A percentile compares a stretch with the other conserved stretches of the same genome.
These are phyloP conservation scores for Idaea dimidiata DNA, from an alignment of 2,888 invertebrate species.

Conservation along the genomic window DNA sequence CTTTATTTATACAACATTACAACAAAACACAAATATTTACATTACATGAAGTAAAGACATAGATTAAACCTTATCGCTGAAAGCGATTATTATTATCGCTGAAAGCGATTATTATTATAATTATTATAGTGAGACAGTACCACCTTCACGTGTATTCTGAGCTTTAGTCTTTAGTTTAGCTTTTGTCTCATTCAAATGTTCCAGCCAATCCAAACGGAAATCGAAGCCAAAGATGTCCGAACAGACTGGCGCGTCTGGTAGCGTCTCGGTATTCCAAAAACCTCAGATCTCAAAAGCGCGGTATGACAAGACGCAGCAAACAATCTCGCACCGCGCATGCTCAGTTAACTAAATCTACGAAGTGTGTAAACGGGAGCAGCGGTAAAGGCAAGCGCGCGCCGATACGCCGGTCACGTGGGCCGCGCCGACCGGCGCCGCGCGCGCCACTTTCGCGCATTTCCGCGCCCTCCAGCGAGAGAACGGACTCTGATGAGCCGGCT, in stretches of 20 bases:
- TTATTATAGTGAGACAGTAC: no score
- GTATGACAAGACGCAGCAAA: constrained; percentile 61
- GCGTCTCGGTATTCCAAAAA: constrained; percentile 86
- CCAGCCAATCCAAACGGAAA: constrained; percentile 58
- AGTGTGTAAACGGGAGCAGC: constrained; percentile 33
- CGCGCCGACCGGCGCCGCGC: constrained; percentile 27
- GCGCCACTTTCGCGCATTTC: constrained; percentile 43
- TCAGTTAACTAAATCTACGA: constrained; percentile 42
- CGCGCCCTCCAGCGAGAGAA: constrained; percentile 68
- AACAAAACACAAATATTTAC: no score
- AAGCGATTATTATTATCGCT: no score
- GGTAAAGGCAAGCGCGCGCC: constrained; percentile 42
- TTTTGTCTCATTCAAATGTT: no score
- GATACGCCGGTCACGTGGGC: constrained; percentile 42
- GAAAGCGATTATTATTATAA: no score
- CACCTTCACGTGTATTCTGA: no score
- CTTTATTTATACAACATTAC: no score
- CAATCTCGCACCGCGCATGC: constrained; percentile 47
- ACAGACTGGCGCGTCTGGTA: constrained; percentile 87
- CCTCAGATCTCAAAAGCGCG: constrained; percentile 82
- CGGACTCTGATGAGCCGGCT: constrained; percentile 67
- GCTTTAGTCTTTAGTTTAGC: no score
- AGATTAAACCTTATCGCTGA: no score
- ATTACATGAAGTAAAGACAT: no score
- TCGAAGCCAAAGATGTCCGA: constrained; percentile 79